Evolutionary conservation across 2,797 vertebrate genomes (phyloP), one percentile per base, ranked within the genome.

Genomic region (Lagothrix lagotricha): DNA sequence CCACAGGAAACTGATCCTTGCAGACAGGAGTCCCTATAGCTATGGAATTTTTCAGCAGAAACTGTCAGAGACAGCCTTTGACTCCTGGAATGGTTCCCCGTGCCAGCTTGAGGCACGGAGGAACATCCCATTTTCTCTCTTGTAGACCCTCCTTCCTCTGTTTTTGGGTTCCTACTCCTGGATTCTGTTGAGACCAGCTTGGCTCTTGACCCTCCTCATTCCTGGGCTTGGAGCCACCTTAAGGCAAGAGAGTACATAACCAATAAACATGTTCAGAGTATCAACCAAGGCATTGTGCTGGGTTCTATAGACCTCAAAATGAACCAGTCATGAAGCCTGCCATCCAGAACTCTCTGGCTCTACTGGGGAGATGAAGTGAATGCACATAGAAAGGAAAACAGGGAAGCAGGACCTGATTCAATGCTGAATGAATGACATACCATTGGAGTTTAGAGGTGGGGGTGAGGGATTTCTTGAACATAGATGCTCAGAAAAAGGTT

Each of bases 31-130:
- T 17, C 79, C 83, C 50, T 26, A 0, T 4, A 39, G 61, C 48
- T 80, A 30, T 85, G 13, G 17, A 14, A 83, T 39, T 82, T 77
- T 64, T 82, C 73, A 54, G 58, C 46, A 80, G 73, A 54, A 52
- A 88, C 44, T 48, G 14, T 26, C 5, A 80, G 57, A 58, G 48
- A 36, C 28, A 95, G 61, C n/a, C 86, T 87, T 57, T 15, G 76
- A 67, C 52, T 61, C 44, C 58, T 11, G 36, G 5, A 1, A 7
- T 67, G 91, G 2, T 4, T 26, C 46, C 46, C 57, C 33, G 14
- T 0, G 0, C 39, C 33, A 75, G 5, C 50, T 36, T 6, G 1
- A 54, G 13, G 36, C 33, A 26, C 17, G 86, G 50, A 2, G 0
- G 8, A 41, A 41, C 10, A 8, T 4, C n/a, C 26, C 36, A 3